phyloP scores from a whole-genome alignment of 1,140 invertebrate genomes.

The Atta colombica region DNA sequence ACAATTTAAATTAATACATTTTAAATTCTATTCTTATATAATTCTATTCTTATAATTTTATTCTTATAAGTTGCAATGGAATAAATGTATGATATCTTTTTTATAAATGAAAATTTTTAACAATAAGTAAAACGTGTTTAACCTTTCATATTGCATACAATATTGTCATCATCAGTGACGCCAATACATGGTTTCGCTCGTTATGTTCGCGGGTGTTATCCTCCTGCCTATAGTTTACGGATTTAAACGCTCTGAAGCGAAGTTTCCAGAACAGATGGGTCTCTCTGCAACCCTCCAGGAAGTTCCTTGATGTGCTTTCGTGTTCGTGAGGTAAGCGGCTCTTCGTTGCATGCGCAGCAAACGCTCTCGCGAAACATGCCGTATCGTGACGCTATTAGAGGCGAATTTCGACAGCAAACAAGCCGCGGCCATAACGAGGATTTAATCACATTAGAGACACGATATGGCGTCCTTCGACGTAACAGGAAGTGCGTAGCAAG shows the following conservation, averaged over 20 bases:
- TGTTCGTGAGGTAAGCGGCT: conserved; percentile 52
- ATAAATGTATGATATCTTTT: background rate
- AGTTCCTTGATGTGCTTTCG: conserved; percentile 52
- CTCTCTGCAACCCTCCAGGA: conserved; percentile 5
- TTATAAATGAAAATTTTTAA: background rate
- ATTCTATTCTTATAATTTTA: background rate
- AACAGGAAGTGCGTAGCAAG: conserved; percentile 29
- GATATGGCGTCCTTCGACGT: conserved; percentile 11
- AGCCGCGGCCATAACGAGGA: conserved; percentile 74
- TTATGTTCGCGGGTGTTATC: conserved; percentile 51
- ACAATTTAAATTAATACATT: no score
- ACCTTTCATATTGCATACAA: conserved; percentile 16
- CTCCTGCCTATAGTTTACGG: conserved; percentile 37
- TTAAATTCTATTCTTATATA: no score
- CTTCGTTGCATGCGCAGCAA: conserved; percentile 4
- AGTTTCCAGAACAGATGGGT: conserved; percentile 60
- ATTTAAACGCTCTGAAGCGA: conserved; percentile 53
- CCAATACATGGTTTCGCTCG: conserved; percentile 39
- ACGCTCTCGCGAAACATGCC: conserved; percentile 28
- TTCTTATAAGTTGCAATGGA: background rate
- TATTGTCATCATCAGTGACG: conserved; percentile 6
- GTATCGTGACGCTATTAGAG: conserved; percentile 68
- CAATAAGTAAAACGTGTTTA: background rate
- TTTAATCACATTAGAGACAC: conserved; percentile 77
- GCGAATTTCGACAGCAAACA: conserved; percentile 73